Base-by-base conservation (phyloP, 2,888 invertebrate species). In the Hypomecis punctinalis region DNA sequence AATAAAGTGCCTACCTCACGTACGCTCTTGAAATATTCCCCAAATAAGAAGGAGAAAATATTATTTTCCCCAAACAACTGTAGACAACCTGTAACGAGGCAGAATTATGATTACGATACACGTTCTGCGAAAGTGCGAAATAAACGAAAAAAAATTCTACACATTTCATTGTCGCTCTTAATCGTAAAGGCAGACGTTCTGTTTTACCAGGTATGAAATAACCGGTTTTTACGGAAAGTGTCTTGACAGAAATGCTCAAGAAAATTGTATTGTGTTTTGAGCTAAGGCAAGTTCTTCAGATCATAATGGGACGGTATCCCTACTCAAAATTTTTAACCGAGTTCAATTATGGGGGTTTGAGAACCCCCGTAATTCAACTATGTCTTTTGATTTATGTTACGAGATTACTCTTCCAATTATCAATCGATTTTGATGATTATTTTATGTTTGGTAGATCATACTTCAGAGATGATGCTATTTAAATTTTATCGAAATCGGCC, bases 161-260 rank as follows among this genome's bases (percentile, higher is more conserved):
- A 73, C 74, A 74, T 73, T 71, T 74, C 70, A 63, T 67, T 67
- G 66, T 72, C 74, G 77, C 68, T 65, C 75, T 74, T 79, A 79
- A 75, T 77, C 77, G 78, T 67, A 45, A 57, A 65, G 68, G 72
- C 84, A 83, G 78, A 79, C 80, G 82, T 76, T 73, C 70, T 66
- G 76, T 76, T 74, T 76, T 76, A 77, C 75, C 81, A 83, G 83
- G 82, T 85, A 82, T 82, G 83, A 78, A 82, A 52, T 80, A 83
- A 79, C 46, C 58, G 53, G 43, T 11, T 37, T 9, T 42, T 49
- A 49, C 35, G 42, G 52, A 33, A 45, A 37, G 42, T 61, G 33
- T 6, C 52, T 40, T 6, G 39, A 51, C 37, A 10, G 8, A 2
- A 49, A n/a, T 8, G 36, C 36, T 11, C 11, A 11, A 0, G 8